Conservation (phyloP, 1,140 invertebrate genomes). For the Adoxophyes honmai region DNA sequence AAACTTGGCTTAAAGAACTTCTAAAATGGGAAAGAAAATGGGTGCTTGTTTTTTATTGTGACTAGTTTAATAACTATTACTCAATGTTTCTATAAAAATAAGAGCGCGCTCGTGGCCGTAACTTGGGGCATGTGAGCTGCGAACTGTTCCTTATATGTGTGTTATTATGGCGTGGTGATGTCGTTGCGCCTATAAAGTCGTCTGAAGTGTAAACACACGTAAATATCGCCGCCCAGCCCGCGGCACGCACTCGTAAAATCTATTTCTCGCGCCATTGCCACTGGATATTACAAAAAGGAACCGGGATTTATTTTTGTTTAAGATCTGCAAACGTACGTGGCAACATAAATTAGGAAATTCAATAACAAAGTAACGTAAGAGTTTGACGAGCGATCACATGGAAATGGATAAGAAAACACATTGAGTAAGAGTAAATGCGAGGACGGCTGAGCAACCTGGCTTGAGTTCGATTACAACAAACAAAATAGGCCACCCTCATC, state of each 20-base stretch:
- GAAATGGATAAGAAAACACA: no score
- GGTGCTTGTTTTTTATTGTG: no score
- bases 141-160: neutral
- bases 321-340: neutral
- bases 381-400: no score
- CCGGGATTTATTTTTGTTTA: conserved; percentile 4
- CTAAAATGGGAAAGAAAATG: no score
- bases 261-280: conserved; percentile 59
- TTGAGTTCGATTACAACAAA: no score
- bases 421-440: no score
- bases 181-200: conserved; percentile 72
- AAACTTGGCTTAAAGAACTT: no score
- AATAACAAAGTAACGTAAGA: no score
- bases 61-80: no score
- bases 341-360: no score
- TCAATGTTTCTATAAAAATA: neutral
- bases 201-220: conserved; percentile 69
- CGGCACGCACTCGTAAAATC: conserved; percentile 69
- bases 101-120: neutral
- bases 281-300: conserved; percentile 1
- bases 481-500: no score
- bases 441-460: no score
- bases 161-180: conserved; percentile 42
- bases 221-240: conserved; percentile 44
- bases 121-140: neutral